Evolutionary conservation across 2,797 vertebrate species (phyloP).

Genomic region (Peromyscus eremicus): DNA sequence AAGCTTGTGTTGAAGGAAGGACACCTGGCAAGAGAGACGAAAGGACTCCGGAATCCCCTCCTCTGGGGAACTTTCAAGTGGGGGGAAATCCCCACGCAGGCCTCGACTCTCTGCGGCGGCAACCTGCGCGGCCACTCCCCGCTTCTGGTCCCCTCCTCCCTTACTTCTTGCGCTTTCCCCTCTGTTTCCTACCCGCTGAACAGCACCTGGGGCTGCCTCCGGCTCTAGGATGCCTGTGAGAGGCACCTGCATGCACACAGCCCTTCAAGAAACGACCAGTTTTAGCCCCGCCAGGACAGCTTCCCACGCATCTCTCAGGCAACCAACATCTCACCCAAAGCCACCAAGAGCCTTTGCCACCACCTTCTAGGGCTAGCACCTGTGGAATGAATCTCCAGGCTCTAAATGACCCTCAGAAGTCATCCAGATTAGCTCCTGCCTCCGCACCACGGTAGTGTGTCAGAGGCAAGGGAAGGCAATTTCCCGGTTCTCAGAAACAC

Average conservation of each 20-base stretch:
- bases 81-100: constrained; percentile 71
- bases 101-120: background rate
- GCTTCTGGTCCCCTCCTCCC: background rate
- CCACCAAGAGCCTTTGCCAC: background rate
- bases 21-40: constrained; percentile 75
- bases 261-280: background rate
- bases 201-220: background rate
- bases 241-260: background rate
- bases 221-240: background rate
- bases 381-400: constrained; percentile 15
- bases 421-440: background rate
- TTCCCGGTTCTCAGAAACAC: background rate
- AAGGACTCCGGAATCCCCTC: constrained; percentile 73
- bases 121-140: background rate
- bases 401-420: background rate
- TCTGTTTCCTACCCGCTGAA: background rate
- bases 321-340: background rate
- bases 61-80: constrained; percentile 69
- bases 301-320: background rate
- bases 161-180: background rate
- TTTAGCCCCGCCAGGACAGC: background rate
- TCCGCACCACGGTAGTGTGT: background rate
- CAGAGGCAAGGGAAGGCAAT: background rate
- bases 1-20: constrained; percentile 80
- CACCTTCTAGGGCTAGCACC: background rate